phyloP scores from a whole-genome alignment of 2,113 vertebrate species.

The Bungarus multicinctus region DNA sequence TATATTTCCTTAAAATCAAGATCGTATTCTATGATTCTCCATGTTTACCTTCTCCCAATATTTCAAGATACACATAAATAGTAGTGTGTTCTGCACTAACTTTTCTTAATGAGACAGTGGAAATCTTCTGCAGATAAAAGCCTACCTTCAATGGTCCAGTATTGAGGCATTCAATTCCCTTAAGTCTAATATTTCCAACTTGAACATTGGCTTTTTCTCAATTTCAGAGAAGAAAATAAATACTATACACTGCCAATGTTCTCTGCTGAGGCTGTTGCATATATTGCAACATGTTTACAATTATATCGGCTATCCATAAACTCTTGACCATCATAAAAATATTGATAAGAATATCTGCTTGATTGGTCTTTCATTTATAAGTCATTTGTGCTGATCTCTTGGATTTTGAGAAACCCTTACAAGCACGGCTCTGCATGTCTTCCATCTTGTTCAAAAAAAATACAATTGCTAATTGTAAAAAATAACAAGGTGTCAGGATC shows the following conservation, averaged over 20 bases:
- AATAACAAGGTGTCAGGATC: background rate
- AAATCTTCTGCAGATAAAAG: background rate
- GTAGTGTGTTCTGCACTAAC: background rate
- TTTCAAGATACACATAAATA: background rate
- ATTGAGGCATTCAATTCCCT: background rate
- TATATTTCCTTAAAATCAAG: background rate
- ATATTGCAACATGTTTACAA: background rate
- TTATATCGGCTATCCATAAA: background rate
- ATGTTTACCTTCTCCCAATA: background rate
- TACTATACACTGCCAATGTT: background rate
- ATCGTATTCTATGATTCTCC: background rate
- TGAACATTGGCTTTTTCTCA: background rate
- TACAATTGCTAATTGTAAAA: background rate
- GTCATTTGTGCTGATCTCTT: background rate
- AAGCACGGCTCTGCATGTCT: background rate
- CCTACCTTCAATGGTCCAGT: background rate
- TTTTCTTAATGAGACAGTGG: background rate
- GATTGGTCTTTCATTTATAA: background rate
- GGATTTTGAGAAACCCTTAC: background rate
- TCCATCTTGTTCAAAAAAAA: background rate
- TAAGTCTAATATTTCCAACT: background rate
- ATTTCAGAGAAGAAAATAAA: background rate
- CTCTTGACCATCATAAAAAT: background rate
- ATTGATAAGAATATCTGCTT: background rate
- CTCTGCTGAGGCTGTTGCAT: background rate